Conservation (phyloP, 2,797 vertebrate species). For the Salarias fasciatus region DNA sequence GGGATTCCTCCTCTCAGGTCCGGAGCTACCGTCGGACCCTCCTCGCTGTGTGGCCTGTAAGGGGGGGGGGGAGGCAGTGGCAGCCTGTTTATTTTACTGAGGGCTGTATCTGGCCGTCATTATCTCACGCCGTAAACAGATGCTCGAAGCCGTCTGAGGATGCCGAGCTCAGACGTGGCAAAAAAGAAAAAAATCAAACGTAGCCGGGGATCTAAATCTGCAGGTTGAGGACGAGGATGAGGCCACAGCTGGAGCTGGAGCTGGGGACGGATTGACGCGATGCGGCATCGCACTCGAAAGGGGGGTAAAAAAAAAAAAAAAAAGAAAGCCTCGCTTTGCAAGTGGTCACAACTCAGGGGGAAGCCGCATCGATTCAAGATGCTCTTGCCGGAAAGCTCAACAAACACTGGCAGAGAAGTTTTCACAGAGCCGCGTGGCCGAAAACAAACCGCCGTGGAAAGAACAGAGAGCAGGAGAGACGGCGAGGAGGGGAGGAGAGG, state of each 20-base stretch:
- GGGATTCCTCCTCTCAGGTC: conserved; percentile 20
- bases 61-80: conserved; percentile 67
- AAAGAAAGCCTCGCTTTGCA: conserved; percentile 54
- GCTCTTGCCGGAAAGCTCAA: conserved; percentile 74
- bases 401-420: conserved; percentile 77
- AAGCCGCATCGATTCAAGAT: conserved; percentile 76
- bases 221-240: conserved; percentile 23
- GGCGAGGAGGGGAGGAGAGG: not conserved
- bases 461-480: conserved; percentile 25
- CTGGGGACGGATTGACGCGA: too few relatives aligned
- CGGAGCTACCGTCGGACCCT: conserved; percentile 49
- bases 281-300: too few relatives aligned
- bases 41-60: conserved; percentile 44
- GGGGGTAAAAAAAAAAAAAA: not conserved
- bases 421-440: conserved; percentile 77
- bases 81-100: conserved; percentile 80
- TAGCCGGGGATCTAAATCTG: conserved; percentile 25
- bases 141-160: conserved; percentile 60
- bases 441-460: conserved; percentile 76
- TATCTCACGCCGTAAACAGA: conserved; percentile 79
- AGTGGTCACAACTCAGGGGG: conserved; percentile 65
- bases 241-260: too few relatives aligned
- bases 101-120: conserved; percentile 76
- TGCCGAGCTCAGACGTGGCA: conserved; percentile 55
- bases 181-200: conserved; percentile 26